Evolutionary conservation across 2,888 invertebrate species (phyloP).

Genomic region (Taenaris catops): DNA sequence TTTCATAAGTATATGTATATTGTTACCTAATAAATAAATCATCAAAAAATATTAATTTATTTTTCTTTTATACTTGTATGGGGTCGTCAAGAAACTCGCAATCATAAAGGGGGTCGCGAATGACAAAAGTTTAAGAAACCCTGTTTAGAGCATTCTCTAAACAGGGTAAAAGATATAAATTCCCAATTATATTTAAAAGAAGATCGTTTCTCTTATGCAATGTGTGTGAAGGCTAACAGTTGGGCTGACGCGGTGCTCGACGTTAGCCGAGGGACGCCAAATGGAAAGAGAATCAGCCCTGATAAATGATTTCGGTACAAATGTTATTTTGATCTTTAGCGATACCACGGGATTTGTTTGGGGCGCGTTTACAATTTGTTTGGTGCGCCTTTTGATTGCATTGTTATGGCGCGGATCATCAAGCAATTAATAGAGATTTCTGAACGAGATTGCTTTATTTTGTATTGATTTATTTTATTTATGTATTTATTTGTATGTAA

Average conservation of each 20-base stretch:
- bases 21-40: no score
- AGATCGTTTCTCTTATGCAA: conserved; percentile 7
- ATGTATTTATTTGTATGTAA: no score
- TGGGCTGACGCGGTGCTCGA: conserved; percentile 34
- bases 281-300: conserved; percentile 70
- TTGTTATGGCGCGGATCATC: conserved; percentile 20
- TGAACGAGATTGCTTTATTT: conserved; percentile 9
- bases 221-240: conserved; percentile 22
- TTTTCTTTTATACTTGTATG: no score
- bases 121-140: no score
- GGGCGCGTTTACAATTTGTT: conserved; percentile 52
- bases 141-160: no score
- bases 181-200: neutral
- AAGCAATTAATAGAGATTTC: conserved; percentile 21
- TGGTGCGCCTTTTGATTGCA: conserved; percentile 39
- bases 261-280: conserved; percentile 45
- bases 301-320: conserved; percentile 75
- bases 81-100: no score
- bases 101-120: no score
- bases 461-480: conserved; percentile 1
- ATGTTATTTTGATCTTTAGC: conserved; percentile 73
- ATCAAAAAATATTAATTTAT: no score
- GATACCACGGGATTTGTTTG: conserved; percentile 62
- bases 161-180: no score
- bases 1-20: no score